Evolutionary conservation across 2,113 vertebrate genomes (phyloP).

Genomic region (Anguilla rostrata): DNA sequence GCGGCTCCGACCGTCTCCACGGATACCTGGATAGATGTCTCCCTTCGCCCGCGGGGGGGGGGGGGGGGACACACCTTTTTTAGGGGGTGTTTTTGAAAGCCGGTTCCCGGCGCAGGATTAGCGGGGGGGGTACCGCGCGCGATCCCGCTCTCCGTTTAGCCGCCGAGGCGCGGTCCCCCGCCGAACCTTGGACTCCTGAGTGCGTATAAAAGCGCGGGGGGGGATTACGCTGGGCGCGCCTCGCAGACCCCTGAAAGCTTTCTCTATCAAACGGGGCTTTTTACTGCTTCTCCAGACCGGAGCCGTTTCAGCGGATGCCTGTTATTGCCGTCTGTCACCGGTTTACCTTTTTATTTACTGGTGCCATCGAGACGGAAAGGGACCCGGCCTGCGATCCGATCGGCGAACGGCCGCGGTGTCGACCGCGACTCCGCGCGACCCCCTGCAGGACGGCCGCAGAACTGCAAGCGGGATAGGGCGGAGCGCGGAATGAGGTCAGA

Average conservation of each 20-base stretch:
- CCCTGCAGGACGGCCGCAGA: neutral
- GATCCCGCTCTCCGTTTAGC: neutral
- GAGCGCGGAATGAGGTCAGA: neutral
- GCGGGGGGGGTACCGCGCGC: neutral
- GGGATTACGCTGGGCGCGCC: neutral
- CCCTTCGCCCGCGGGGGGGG: neutral
- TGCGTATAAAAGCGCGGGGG: neutral
- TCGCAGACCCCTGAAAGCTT: neutral
- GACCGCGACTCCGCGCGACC: neutral
- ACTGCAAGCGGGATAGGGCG: neutral
- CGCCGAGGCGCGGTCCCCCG: neutral
- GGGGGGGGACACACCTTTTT: neutral
- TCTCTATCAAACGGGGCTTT: slow-evolving; percentile 23
- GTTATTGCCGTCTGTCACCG: slow-evolving; percentile 25
- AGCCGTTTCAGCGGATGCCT: slow-evolving; percentile 1
- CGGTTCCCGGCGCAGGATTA: neutral
- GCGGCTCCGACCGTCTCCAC: neutral
- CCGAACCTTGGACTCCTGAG: neutral
- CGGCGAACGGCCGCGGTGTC: neutral
- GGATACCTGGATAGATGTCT: neutral
- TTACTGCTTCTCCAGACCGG: slow-evolving; percentile 20
- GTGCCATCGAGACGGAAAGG: slow-evolving; percentile 16
- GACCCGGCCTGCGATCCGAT: slow-evolving; percentile 7
- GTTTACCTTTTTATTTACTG: slow-evolving; percentile 29
- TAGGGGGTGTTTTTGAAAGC: neutral